A percentile compares a stretch with the other conserved stretches of the same genome.
phyloP scores from a whole-genome alignment of 23 tunicate genomes.

The Ciona savignyi region DNA sequence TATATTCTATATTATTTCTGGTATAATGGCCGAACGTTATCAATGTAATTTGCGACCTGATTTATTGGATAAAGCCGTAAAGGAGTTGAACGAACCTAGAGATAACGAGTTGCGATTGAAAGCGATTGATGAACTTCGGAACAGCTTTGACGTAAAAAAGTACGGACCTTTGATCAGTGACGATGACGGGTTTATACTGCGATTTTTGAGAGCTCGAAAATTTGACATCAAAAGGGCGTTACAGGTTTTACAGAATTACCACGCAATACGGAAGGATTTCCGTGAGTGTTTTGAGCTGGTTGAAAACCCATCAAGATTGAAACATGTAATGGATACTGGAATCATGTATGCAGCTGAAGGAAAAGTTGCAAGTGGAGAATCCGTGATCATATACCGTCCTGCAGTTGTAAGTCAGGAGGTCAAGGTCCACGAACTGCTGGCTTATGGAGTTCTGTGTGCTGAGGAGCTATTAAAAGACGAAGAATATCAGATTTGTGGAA shows the following conservation, averaged over 20 bases:
- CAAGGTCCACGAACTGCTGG: background rate
- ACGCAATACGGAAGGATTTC: background rate
- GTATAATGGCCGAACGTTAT: too few species aligned
- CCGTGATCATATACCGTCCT: background rate
- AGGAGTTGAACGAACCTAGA: background rate
- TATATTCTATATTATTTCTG: too few species aligned
- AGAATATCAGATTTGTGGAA: background rate
- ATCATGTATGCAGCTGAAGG: background rate
- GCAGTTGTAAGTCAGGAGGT: background rate
- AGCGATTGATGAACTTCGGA: background rate
- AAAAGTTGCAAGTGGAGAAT: background rate
- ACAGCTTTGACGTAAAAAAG: background rate
- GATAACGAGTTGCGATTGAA: background rate
- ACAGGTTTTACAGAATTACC: background rate
- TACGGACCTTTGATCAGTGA: background rate
- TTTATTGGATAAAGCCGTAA: background rate
- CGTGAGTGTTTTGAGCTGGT: background rate
- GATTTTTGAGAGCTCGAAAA: slow-evolving; percentile 4
- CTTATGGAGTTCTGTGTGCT: background rate
- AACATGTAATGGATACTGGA: background rate
- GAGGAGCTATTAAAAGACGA: background rate
- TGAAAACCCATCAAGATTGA: background rate
- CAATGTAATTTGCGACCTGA: background rate
- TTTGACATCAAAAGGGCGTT: background rate
- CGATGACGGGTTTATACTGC: background rate